Evolutionary conservation across 2,113 vertebrate genomes (phyloP), one percentile per base, ranked within the genome.

Genomic region (Chunga burmeisteri): DNA sequence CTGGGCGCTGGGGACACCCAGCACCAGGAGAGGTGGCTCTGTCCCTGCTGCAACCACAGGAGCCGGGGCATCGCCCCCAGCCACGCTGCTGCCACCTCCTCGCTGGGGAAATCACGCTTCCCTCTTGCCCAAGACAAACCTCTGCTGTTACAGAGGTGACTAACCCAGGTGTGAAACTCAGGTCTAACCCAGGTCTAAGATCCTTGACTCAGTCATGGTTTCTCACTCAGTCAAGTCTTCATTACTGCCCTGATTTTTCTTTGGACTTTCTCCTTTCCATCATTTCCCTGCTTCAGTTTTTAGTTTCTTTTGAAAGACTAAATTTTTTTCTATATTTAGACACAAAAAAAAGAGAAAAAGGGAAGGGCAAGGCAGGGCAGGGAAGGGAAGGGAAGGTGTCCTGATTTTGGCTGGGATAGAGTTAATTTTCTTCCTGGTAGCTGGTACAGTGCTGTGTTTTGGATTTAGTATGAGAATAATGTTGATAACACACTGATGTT

Each of bases 61-160:
- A 59, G 23, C 40, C 3, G 21, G 25, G 40, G 29, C 49, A 13
- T 36, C 0, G 2, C 26, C 59, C n/a, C 46, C 55, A 61, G 40
- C 53, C 36, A 23, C 1, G 1, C 40, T 62, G 47, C 21, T 13
- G 21, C 77, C 6, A 0, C 30, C 72, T 61, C 42, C 56, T 68
- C 2, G 0, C 23, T 34, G 44, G 13, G 25, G 22, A 80, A 86
- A 34, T 19, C 32, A 25, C 0, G 1, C 17, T 59, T 38, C 5
- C 25, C n/a, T 16, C 47, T 66, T 15, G 38, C 46, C 44, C 10
- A 50, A 49, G 47, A 56, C 17, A 59, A 84, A 68, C 13, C 44
- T 81, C 56, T 1, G 1, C 40, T 38, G 20, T 18, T 40, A 27
- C 5, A 14, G 30, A 50, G 17, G 13, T 7, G 38, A 38, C 38